phyloP scores from a whole-genome alignment of 2,888 invertebrate genomes.

The Chrysolina haemoptera region DNA sequence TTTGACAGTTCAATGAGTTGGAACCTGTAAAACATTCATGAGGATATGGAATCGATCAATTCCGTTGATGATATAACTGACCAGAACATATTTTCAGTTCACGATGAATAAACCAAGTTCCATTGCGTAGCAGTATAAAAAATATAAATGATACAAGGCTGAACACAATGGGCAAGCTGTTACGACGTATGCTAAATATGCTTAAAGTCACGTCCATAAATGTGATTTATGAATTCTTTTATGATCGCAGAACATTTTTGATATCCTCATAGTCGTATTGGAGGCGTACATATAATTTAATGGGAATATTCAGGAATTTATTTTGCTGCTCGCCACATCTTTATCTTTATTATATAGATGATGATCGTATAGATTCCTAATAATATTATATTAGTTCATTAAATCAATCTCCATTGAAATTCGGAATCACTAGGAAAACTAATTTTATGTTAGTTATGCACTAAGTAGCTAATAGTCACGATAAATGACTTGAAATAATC shows the following conservation, averaged over 20 bases:
- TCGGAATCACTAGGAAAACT: too few relatives aligned
- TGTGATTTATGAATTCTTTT: constrained; percentile 13
- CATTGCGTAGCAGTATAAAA: not conserved
- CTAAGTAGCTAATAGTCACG: too few relatives aligned
- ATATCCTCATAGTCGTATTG: not conserved
- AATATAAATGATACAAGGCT: not conserved
- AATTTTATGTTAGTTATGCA: too few relatives aligned
- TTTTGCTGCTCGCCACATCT: not conserved
- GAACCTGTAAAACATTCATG: too few relatives aligned
- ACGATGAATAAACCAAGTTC: not conserved
- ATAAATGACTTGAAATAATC: too few relatives aligned
- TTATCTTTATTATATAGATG: not conserved
- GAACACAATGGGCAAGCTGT: constrained; percentile 5
- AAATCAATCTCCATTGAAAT: too few relatives aligned
- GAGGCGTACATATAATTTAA: not conserved
- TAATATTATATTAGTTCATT: too few relatives aligned
- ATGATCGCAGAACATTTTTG: not conserved
- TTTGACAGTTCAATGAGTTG: too few relatives aligned
- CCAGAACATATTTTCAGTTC: not conserved
- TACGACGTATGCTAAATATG: not conserved
- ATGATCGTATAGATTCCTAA: not conserved
- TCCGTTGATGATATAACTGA: too few relatives aligned
- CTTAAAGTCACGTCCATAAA: constrained; percentile 10
- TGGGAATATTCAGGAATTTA: not conserved
- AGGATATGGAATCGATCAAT: too few relatives aligned